Evolutionary conservation across 2,888 invertebrate species (phyloP), one percentile per base, ranked within the genome.

Genomic region (Drosophila pegasa): DNA sequence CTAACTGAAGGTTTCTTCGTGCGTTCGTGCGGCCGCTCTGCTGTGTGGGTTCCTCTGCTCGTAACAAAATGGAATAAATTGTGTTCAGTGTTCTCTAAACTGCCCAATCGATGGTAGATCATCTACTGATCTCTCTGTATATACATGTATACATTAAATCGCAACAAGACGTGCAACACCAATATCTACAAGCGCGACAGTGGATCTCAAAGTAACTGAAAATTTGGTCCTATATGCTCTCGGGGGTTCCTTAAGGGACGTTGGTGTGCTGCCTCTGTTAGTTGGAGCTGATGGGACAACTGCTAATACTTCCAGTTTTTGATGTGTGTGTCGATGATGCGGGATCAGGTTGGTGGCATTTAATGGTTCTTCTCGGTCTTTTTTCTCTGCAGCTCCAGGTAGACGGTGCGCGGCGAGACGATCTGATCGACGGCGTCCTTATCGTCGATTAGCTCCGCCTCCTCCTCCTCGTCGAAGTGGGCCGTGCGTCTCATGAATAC

Each of bases 371-470:
- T 33, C 20, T 78, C 63, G 18, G 25, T 50, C 4, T 66, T 61
- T 41, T 67, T 68, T 4, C 60, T 73, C 50, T 76, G 69, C 45
- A 73, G 14, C 4, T 62, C 51, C 52, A 68, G 25, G 25, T 67
- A 86, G 2, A 61, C 60, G 6, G 71, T 38, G 1, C 71, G 83
- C 14, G 86, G 83, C 7, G 86, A 82, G 0, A 78, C 16, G 4
- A 62, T 50, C 2, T 58, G 31, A 0, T 54, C 63, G 0, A 40
- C 59, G 14, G 33, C 22, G 3, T 60, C 60, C 6, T 50, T 64
- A 9, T 65, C 55, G 16, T 65, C 68, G 7, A 63, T 27, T 45
- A 31, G 7, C 8, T 65, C 45, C 6, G 16, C 16, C 10, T 50
- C 6, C 8, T 47, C 35, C 0, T 78, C 72, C 3, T 38, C n/a